These are phyloP conservation scores for Malacoraja senta DNA, from an alignment of 2,797 vertebrate species.

Conservation along the genomic window DNA sequence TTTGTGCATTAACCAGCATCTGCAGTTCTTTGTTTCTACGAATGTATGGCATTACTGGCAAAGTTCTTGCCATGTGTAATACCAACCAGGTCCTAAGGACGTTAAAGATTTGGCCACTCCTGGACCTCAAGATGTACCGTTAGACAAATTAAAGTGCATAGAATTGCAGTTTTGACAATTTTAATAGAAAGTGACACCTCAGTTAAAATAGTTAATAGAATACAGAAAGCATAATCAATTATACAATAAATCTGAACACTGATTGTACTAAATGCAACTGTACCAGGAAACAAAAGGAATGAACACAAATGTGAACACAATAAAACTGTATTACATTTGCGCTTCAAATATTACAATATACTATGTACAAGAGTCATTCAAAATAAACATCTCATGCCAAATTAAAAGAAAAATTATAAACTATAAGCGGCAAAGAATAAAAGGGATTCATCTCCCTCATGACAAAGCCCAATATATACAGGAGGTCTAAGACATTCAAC, in stretches of 20 bases:
- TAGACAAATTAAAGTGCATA: slow-evolving; percentile 47
- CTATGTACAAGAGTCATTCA: slow-evolving; percentile 87
- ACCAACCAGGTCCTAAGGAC: not conserved
- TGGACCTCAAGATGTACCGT: not conserved
- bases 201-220: slow-evolving; percentile 67
- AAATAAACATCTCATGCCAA: slow-evolving; percentile 98
- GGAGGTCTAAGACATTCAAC: slow-evolving; percentile 67
- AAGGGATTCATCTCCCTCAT: slow-evolving; percentile 46
- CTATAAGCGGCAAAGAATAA: slow-evolving; percentile 66
- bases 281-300: slow-evolving; percentile 63
- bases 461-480: slow-evolving; percentile 42
- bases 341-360: slow-evolving; percentile 95
- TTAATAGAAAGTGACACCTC: slow-evolving; percentile 70
- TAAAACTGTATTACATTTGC: slow-evolving; percentile 99
- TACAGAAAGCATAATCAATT: slow-evolving; percentile 71
- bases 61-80: not conserved
- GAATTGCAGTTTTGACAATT: slow-evolving; percentile 60
- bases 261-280: slow-evolving; percentile 76
- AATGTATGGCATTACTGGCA: not conserved
- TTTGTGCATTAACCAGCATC: too few relatives aligned
- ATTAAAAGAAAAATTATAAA: slow-evolving; percentile 68
- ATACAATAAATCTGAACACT: slow-evolving; percentile 66
- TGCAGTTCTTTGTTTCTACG: too few relatives aligned
- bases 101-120: not conserved
- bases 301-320: slow-evolving; percentile 83